Evolutionary conservation across 2,113 vertebrate genomes (phyloP).

Genomic region (Chionis minor): DNA sequence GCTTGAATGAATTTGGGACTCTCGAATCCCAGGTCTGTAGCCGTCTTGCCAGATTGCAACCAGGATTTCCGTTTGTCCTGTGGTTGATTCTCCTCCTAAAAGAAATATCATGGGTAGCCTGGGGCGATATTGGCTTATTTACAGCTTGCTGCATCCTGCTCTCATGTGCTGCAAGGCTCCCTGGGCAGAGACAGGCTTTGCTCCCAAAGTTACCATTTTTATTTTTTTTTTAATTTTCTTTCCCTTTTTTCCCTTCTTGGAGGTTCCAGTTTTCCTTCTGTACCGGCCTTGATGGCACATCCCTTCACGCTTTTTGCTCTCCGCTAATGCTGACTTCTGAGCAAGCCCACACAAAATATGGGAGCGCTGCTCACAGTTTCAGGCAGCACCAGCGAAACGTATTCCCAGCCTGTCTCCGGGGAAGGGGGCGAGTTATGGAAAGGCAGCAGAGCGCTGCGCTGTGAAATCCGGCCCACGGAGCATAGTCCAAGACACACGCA

Average conservation of each 20-base stretch:
- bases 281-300: background rate
- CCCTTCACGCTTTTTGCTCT: background rate
- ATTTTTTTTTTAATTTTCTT: background rate
- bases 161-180: background rate
- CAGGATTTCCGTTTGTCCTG: background rate
- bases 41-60: background rate
- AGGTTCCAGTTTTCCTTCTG: background rate
- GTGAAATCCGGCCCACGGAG: background rate
- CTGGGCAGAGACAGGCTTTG: background rate
- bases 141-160: background rate
- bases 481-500: background rate
- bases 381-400: background rate
- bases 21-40: background rate
- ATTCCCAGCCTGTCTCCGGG: background rate
- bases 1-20: background rate
- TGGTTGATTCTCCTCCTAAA: background rate
- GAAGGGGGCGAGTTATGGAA: background rate
- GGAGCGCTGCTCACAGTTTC: background rate
- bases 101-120: background rate
- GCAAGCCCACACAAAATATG: background rate
- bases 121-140: background rate
- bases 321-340: background rate
- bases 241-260: fast-evolving
- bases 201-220: background rate
- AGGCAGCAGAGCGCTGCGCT: background rate